Evolutionary conservation across 2,113 vertebrate genomes (phyloP).

Genomic region (Tetrao urogallus): DNA sequence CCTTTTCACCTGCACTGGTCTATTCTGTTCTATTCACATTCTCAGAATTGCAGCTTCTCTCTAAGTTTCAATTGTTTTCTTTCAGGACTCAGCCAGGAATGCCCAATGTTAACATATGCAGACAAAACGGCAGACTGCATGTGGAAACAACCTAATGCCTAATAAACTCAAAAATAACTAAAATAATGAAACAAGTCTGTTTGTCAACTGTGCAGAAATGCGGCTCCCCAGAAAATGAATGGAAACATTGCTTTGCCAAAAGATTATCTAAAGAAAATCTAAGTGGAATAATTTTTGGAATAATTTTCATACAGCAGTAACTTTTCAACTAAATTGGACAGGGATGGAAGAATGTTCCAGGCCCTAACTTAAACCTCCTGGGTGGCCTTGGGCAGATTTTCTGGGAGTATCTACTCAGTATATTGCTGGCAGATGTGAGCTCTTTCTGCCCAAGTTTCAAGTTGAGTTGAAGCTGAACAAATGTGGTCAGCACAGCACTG

Average conservation of each 20-base stretch:
- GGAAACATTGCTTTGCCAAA: neutral
- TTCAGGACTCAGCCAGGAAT: neutral
- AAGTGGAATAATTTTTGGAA: neutral
- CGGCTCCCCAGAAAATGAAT: neutral
- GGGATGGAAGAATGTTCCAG: neutral
- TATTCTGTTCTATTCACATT: neutral
- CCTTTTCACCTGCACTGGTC: neutral
- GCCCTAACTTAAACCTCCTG: neutral
- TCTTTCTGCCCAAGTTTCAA: neutral
- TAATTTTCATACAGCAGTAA: neutral
- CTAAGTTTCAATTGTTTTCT: neutral
- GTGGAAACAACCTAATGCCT: neutral
- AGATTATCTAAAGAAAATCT: neutral
- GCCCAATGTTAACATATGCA: neutral
- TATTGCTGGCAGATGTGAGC: conserved; percentile 22
- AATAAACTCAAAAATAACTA: neutral
- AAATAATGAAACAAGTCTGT: neutral
- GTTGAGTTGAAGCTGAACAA: neutral
- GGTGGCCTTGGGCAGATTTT: conserved; percentile 17
- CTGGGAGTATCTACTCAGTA: neutral
- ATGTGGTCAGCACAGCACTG: neutral
- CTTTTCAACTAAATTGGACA: neutral
- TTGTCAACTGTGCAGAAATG: neutral
- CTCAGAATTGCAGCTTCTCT: neutral
- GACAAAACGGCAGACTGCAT: neutral